Conservation (phyloP, 2,113 vertebrate genomes). For the Sinocyclocheilus maitianheensis region DNA sequence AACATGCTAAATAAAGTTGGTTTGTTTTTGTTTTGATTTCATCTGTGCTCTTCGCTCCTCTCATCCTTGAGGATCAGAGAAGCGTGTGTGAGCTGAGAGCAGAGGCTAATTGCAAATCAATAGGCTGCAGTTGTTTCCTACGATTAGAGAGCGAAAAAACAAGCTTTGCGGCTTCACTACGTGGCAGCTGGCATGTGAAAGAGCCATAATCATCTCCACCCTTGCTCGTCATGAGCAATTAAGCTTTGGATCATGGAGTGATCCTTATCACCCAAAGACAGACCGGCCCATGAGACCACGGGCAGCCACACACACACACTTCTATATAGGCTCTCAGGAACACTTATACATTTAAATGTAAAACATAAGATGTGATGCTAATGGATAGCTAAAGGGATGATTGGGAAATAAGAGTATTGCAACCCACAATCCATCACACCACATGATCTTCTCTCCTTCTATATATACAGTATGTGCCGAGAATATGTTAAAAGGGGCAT, state of each 20-base stretch:
- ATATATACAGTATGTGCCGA: background rate
- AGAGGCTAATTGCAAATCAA: conserved; percentile 51
- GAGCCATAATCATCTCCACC: conserved; percentile 45
- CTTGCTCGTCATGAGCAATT: conserved; percentile 47
- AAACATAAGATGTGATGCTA: conserved; percentile 25
- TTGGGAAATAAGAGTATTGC: background rate
- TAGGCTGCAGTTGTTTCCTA: conserved; percentile 42
- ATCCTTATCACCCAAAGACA: conserved; percentile 46
- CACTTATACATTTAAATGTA: conserved; percentile 30
- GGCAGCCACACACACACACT: conserved; percentile 23
- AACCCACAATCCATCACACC: background rate
- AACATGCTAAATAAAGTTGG: conserved; percentile 2
- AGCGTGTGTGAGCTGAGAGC: conserved; percentile 22
- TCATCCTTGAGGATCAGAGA: conserved; percentile 27
- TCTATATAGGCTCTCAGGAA: background rate
- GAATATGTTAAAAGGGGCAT: background rate
- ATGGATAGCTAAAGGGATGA: conserved; percentile 18
- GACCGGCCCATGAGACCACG: conserved; percentile 21
- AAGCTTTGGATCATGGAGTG: conserved; percentile 46
- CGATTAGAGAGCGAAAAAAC: conserved; percentile 22
- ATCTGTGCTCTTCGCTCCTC: conserved; percentile 11
- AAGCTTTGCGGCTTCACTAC: conserved; percentile 21
- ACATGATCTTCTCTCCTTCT: background rate
- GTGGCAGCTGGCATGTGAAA: conserved; percentile 48
- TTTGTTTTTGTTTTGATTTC: conserved; percentile 46